These are phyloP conservation scores for Mugil cephalus DNA, from an alignment of 2,113 vertebrate species.

Conservation along the genomic window DNA sequence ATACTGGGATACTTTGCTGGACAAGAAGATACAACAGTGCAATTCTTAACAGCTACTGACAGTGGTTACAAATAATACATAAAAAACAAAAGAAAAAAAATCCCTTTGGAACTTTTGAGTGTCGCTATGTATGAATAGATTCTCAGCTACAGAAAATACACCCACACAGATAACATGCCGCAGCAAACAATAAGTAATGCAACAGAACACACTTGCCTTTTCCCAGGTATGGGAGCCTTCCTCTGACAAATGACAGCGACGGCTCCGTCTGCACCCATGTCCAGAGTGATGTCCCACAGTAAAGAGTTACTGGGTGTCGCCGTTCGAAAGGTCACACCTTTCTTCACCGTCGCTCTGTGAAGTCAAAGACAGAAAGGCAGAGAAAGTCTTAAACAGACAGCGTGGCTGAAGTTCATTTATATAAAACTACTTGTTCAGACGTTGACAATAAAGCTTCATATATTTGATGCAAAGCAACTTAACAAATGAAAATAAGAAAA, in stretches of 20 bases:
- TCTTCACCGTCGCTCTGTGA: conserved; percentile 89
- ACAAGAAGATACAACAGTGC: background rate
- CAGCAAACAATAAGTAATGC: background rate
- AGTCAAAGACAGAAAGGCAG: conserved; percentile 56
- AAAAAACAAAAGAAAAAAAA: too few relatives aligned
- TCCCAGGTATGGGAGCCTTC: conserved; percentile 77
- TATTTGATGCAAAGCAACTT: too few relatives aligned
- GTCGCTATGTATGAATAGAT: background rate
- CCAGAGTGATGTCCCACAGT: conserved; percentile 89
- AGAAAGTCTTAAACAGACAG: conserved; percentile 16
- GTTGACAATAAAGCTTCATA: too few relatives aligned
- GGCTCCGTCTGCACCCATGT: conserved; percentile 77
- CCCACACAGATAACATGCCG: background rate
- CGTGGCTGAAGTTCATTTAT: too few relatives aligned
- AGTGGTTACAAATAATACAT: background rate
- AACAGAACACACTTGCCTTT: conserved; percentile 79
- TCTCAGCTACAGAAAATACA: background rate
- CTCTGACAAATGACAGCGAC: conserved; percentile 88
- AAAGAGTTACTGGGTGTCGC: conserved; percentile 88
- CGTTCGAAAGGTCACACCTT: conserved; percentile 86
- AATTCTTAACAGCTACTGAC: conserved; percentile 22
- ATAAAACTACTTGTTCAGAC: too few relatives aligned
- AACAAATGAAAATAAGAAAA: too few relatives aligned
- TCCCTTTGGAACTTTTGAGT: background rate
- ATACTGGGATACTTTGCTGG: conserved; percentile 9